A percentile compares a stretch with the other conserved stretches of the same genome.
Conservation (phyloP, 2,797 vertebrate species). For the Pipistrellus nathusii region DNA sequence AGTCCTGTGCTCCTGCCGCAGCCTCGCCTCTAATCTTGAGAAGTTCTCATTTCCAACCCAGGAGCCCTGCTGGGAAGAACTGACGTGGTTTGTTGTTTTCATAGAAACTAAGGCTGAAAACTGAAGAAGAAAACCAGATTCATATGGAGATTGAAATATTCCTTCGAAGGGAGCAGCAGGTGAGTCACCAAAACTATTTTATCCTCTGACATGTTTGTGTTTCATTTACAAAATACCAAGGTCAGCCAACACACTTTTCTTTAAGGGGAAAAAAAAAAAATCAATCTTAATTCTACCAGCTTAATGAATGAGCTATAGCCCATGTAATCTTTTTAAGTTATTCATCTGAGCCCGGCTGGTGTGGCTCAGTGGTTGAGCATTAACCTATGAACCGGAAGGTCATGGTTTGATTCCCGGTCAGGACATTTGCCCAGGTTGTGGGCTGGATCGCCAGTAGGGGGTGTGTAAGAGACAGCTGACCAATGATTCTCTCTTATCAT, state of each 20-base stretch:
- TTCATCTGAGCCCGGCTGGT: not conserved
- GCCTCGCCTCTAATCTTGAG: not conserved
- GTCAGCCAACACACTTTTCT: not conserved
- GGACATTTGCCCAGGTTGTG: too few species aligned
- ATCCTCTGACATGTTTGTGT: not conserved
- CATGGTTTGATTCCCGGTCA: too few species aligned
- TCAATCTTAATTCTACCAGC: not conserved
- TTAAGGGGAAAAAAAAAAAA: conserved; percentile 14
- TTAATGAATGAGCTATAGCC: not conserved
- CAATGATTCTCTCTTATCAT: too few species aligned
- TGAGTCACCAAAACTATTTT: conserved; percentile 76
- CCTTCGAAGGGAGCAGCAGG: conserved; percentile 89
- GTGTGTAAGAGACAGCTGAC: too few species aligned
- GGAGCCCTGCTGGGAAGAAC: not conserved
- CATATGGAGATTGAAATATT: conserved; percentile 89
- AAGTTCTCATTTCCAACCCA: not conserved
- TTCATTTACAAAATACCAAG: not conserved
- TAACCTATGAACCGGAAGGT: too few species aligned
- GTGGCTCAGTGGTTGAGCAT: too few species aligned
- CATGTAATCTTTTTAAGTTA: not conserved
- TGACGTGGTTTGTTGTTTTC: not conserved
- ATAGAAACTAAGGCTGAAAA: conserved; percentile 88
- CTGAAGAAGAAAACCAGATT: conserved; percentile 88
- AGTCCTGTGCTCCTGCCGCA: not conserved
- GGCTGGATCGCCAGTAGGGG: too few species aligned